These are phyloP conservation scores for Cheilosia impressa DNA, from an alignment of 2,888 invertebrate species.

Conservation along the genomic window DNA sequence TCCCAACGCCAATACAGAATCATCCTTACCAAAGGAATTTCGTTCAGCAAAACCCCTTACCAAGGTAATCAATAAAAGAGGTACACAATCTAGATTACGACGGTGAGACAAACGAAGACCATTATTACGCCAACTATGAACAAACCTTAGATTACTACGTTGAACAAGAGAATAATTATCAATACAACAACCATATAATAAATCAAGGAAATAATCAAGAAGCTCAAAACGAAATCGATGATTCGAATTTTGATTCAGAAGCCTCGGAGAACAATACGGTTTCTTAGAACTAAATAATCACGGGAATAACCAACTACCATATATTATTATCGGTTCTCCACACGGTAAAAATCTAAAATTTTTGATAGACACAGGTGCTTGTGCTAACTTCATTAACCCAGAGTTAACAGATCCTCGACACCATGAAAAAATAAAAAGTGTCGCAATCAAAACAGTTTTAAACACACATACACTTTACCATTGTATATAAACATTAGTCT, in stretches of 20 bases:
- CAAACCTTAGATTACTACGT: constrained; percentile 8
- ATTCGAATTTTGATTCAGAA: constrained; percentile 33
- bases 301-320: constrained; percentile 13
- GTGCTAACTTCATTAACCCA: constrained; percentile 56
- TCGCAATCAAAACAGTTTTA: constrained; percentile 32
- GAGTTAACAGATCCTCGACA: constrained; percentile 20
- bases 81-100: constrained; percentile 3
- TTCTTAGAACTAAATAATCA: constrained; percentile 40
- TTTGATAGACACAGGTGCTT: constrained; percentile 36
- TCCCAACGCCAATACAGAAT: neutral
- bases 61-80: constrained; percentile 10
- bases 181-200: neutral
- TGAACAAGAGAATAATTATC: constrained; percentile 6
- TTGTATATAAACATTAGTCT: too few species aligned
- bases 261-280: constrained; percentile 41
- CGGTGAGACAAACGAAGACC: constrained; percentile 2
- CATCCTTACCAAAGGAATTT: constrained; percentile 10
- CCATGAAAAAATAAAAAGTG: constrained; percentile 7
- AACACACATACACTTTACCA: constrained; percentile 24
- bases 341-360: constrained; percentile 34
- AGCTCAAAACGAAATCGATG: constrained; percentile 21
- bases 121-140: constrained; percentile 9
- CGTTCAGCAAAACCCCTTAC: neutral
- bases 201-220: constrained; percentile 2
- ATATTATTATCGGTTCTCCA: constrained; percentile 24